Conservation (phyloP, 2,113 vertebrate species). For the Nannospalax galili region DNA sequence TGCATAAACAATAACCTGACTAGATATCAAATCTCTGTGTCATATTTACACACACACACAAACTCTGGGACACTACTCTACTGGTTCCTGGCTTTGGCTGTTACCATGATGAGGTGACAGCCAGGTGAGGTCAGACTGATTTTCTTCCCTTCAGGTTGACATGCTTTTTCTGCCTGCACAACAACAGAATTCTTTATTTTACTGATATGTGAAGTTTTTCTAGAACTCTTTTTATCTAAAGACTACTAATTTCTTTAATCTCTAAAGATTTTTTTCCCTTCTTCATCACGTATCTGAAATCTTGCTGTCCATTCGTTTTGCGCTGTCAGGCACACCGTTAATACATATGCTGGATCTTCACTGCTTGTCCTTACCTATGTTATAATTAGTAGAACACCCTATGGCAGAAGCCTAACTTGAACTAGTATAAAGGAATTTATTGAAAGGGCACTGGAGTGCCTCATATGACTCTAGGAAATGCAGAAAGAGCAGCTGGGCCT, state of each 20-base stretch:
- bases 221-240: conserved; percentile 14
- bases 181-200: conserved; percentile 1
- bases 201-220: not conserved
- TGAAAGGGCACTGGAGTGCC: not conserved
- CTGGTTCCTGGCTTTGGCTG: not conserved
- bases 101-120: not conserved
- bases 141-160: not conserved
- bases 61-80: not conserved
- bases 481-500: not conserved
- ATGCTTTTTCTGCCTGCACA: conserved; percentile 6
- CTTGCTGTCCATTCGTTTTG: not conserved
- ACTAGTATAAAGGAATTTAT: not conserved
- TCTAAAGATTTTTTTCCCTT: not conserved
- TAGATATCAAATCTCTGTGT: not conserved
- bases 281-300: not conserved
- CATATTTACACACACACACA: not conserved
- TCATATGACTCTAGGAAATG: not conserved
- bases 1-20: not conserved
- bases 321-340: conserved; percentile 13
- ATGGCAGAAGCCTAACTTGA: not conserved
- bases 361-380: not conserved
- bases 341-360: conserved; percentile 44
- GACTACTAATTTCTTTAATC: conserved; percentile 1
- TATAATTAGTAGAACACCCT: not conserved
- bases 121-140: not conserved